These are phyloP conservation scores for Alosa sapidissima DNA, from an alignment of 2,797 vertebrate species.

Conservation along the genomic window DNA sequence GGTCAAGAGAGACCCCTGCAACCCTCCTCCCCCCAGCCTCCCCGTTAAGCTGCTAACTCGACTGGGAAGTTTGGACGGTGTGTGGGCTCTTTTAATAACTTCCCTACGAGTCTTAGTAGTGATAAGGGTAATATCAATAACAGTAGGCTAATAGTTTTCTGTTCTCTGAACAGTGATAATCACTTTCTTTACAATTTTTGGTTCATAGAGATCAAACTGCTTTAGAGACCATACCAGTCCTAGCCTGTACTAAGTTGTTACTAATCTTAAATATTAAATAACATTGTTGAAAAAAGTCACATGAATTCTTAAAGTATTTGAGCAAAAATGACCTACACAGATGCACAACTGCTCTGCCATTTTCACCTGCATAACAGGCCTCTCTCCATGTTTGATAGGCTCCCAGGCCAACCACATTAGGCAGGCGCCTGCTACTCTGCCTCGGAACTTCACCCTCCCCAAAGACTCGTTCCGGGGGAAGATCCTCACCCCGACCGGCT, in stretches of 20 bases:
- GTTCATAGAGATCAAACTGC: neutral
- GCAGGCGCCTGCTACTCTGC: slow-evolving; percentile 75
- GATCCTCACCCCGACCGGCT: slow-evolving; percentile 84
- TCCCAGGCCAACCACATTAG: slow-evolving; percentile 63
- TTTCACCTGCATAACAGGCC: neutral
- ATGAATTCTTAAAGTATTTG: no score
- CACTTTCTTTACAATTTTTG: neutral
- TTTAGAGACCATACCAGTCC: neutral
- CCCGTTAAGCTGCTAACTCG: slow-evolving; percentile 73
- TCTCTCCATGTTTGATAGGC: slow-evolving; percentile 52
- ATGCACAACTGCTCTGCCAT: neutral
- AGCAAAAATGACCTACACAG: neutral
- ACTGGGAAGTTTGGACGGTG: slow-evolving; percentile 76
- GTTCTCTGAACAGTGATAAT: neutral
- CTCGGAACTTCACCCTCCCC: slow-evolving; percentile 79
- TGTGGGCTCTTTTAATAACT: slow-evolving; percentile 44
- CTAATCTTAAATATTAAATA: no score
- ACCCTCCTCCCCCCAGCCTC: slow-evolving; percentile 65
- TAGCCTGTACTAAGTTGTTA: neutral
- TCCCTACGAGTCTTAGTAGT: no score
- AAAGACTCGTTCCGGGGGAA: slow-evolving; percentile 80
- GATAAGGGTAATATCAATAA: no score
- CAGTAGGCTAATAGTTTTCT: no score
- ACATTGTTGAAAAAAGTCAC: no score
- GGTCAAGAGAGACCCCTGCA: slow-evolving; percentile 60